Conservation (phyloP, 2,797 vertebrate species). For the Poeciliopsis infans region DNA sequence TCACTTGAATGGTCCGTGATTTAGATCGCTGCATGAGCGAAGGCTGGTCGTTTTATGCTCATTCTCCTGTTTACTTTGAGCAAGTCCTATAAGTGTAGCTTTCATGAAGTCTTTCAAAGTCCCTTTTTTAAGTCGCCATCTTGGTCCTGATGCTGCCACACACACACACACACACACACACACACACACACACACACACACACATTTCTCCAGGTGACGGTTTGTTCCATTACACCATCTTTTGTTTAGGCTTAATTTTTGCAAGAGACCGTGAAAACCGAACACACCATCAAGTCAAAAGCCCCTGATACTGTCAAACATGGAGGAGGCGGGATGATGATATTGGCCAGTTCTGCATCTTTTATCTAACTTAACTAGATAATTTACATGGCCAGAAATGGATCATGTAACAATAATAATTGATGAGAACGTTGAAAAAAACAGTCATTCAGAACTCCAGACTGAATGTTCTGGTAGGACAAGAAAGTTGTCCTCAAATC, state of each 20-base stretch:
- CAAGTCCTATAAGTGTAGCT: background rate
- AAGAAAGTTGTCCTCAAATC: background rate
- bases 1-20: too few species aligned
- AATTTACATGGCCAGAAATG: background rate
- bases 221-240: background rate
- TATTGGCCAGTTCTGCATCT: background rate
- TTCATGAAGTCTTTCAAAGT: background rate
- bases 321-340: background rate
- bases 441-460: background rate
- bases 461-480: background rate
- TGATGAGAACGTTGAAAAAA: background rate
- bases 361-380: background rate
- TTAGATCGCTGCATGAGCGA: too few species aligned
- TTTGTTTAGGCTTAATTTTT: background rate
- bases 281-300: background rate
- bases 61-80: background rate
- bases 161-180: too few species aligned
- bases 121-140: background rate
- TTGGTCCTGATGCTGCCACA: too few species aligned
- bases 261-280: background rate
- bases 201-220: too few species aligned
- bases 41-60: background rate
- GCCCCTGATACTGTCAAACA: background rate
- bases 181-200: too few species aligned
- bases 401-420: background rate